Percentiles rank a stretch among this genome's conserved stretches.
These are phyloP conservation scores for Lytechinus pictus DNA, from an alignment of 35 echinoderm and acorn worm species.

Conservation along the genomic window DNA sequence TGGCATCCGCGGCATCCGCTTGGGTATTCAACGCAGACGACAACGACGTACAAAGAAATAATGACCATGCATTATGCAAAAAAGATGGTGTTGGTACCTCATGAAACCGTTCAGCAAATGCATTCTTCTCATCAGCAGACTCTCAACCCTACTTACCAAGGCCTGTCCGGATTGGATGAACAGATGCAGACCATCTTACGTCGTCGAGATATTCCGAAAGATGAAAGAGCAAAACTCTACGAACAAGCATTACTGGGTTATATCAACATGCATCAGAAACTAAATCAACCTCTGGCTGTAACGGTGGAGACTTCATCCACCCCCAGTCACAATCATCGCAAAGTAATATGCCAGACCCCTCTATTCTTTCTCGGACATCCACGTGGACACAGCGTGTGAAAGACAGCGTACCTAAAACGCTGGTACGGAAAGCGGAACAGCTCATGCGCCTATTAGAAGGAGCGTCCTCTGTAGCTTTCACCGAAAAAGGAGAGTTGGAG, in stretches of 20 bases:
- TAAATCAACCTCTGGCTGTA: slow-evolving; percentile 34
- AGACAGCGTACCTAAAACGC: slow-evolving; percentile 24
- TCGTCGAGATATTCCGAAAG: slow-evolving; percentile 51
- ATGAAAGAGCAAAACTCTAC: slow-evolving; percentile 62
- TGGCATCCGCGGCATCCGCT: no score
- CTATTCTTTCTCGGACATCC: no score
- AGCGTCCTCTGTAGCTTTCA: background rate
- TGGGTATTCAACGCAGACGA: no score
- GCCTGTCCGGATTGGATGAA: slow-evolving; percentile 34
- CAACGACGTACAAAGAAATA: background rate
- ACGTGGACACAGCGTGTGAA: background rate
- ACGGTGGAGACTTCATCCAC: background rate
- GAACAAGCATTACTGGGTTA: slow-evolving; percentile 53
- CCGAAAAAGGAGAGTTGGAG: background rate
- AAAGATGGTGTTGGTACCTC: slow-evolving; percentile 68
- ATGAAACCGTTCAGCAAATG: slow-evolving; percentile 17
- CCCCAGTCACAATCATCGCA: background rate
- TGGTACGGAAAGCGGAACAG: background rate
- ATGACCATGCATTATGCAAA: slow-evolving; percentile 30
- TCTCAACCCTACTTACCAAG: background rate
- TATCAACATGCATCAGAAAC: slow-evolving; percentile 52
- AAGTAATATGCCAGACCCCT: background rate
- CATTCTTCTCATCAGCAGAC: background rate
- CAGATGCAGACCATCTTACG: slow-evolving; percentile 64
- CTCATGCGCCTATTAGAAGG: background rate